Evolutionary conservation across 2,797 vertebrate species (phyloP).

Genomic region (Aldrovandia affinis): DNA sequence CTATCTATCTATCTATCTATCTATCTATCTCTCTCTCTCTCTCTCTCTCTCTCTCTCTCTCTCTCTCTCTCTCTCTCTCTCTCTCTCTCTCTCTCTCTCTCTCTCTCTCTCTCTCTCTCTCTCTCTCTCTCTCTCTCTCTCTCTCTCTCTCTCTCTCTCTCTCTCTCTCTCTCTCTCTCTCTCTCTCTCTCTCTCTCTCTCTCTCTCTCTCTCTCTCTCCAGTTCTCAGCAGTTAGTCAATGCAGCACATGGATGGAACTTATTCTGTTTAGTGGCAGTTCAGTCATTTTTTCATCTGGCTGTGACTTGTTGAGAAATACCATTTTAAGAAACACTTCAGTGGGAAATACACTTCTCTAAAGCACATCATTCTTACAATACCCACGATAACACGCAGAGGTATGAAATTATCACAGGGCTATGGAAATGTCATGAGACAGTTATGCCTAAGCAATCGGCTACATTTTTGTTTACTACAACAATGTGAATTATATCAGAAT

Average conservation of each 20-base stretch:
- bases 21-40: too few species aligned
- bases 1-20: too few species aligned
- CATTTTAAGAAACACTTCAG: neutral
- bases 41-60: too few species aligned
- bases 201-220: too few species aligned
- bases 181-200: too few species aligned
- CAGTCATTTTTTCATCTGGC: neutral
- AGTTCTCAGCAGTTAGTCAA: neutral
- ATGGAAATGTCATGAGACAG: neutral
- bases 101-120: too few species aligned
- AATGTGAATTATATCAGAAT: slow-evolving; percentile 4
- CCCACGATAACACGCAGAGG: neutral
- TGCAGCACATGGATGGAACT: neutral
- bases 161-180: too few species aligned
- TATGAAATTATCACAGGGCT: neutral
- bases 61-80: too few species aligned
- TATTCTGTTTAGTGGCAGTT: neutral
- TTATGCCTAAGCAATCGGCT: neutral
- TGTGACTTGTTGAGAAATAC: neutral
- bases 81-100: too few species aligned
- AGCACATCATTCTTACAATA: neutral
- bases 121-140: too few species aligned
- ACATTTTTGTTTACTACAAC: neutral
- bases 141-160: too few species aligned
- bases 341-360: neutral